Conservation (phyloP, 1,140 invertebrate species). For the Harlomillsia oculata region DNA sequence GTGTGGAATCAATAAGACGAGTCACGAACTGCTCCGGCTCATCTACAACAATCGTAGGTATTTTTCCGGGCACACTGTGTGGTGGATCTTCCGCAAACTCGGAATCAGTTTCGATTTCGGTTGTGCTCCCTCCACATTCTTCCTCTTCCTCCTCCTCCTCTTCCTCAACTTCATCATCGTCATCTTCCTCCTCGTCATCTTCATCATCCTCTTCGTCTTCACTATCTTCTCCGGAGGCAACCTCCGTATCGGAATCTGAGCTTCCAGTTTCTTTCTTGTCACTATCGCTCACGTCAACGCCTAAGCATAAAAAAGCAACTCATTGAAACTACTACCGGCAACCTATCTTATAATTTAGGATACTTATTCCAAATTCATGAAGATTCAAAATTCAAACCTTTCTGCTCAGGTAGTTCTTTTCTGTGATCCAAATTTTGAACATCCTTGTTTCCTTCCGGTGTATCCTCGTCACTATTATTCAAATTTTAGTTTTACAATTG, state of each 20-base stretch:
- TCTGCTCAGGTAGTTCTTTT: not conserved
- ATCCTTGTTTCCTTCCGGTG: constrained; percentile 28
- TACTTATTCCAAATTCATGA: too few species aligned
- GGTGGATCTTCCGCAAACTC: constrained; percentile 68
- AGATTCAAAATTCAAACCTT: not conserved
- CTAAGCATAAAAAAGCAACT: not conserved
- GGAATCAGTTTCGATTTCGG: constrained; percentile 81
- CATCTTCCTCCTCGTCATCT: constrained; percentile 45
- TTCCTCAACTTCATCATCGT: constrained; percentile 49
- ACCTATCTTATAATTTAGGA: not conserved
- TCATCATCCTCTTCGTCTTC: constrained; percentile 45
- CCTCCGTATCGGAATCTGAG: constrained; percentile 34
- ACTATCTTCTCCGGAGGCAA: constrained; percentile 30
- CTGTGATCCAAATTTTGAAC: constrained; percentile 10
- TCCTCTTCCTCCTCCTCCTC: constrained; percentile 50
- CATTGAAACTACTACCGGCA: not conserved
- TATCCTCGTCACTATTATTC: constrained; percentile 31
- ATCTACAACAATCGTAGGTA: constrained; percentile 42
- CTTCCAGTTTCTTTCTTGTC: constrained; percentile 7
- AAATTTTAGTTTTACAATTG: too few species aligned
- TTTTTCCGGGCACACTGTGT: constrained; percentile 36
- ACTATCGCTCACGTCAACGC: not conserved
- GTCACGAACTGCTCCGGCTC: constrained; percentile 36
- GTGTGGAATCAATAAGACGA: constrained; percentile 15
- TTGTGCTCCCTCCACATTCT: constrained; percentile 67